phyloP scores from a whole-genome alignment of 2,888 invertebrate species.

The Temnothorax rugatulus region DNA sequence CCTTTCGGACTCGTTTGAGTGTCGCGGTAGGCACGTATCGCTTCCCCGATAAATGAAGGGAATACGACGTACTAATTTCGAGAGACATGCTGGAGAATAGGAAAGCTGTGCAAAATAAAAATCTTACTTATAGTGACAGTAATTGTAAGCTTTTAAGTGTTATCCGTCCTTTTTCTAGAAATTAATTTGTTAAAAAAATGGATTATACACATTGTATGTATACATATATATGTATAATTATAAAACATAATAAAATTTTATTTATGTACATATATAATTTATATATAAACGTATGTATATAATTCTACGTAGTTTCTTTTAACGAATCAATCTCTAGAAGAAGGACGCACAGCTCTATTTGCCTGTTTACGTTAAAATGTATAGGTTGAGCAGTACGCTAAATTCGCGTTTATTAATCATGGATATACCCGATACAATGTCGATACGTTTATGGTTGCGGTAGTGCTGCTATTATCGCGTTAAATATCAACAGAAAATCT shows the following conservation, averaged over 20 bases:
- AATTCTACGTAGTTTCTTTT: background rate
- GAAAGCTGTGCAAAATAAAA: background rate
- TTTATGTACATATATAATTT: too few species aligned
- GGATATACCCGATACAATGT: background rate
- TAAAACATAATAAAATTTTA: too few species aligned
- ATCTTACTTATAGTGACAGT: background rate
- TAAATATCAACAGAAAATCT: background rate
- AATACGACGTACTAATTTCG: conserved; percentile 18
- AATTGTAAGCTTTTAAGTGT: background rate
- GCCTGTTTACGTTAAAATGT: too few species aligned
- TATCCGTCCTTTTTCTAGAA: background rate
- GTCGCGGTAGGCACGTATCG: conserved; percentile 9
- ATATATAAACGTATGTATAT: background rate
- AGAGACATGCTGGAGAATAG: background rate
- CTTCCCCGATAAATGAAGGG: conserved; percentile 9
- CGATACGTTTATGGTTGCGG: background rate
- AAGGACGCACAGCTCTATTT: background rate
- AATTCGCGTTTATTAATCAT: background rate
- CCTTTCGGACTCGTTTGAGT: conserved; percentile 24
- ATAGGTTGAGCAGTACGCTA: background rate
- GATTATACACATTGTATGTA: too few species aligned
- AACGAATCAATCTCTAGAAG: background rate
- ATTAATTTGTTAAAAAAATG: background rate
- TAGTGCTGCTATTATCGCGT: background rate
- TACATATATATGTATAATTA: too few species aligned